Percentiles rank a stretch among this genome's conserved stretches.
Conservation (phyloP, 2,113 vertebrate genomes). For the Atherinomorus stipes region DNA sequence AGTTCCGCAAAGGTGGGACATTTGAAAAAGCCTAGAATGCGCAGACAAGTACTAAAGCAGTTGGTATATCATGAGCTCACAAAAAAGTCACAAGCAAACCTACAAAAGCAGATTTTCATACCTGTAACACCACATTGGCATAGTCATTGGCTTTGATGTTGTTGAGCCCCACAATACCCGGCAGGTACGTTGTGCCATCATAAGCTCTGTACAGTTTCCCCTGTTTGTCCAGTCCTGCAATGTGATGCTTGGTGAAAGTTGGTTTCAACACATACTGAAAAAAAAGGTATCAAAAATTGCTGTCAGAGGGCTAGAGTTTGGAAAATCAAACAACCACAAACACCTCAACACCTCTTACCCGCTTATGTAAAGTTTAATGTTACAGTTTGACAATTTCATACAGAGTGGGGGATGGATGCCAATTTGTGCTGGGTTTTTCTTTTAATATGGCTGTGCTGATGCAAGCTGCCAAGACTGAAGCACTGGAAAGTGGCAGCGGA, state of each 20-base stretch:
- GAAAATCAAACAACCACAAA: background rate
- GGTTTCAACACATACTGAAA: conserved; percentile 96
- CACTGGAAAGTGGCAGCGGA: too few species aligned
- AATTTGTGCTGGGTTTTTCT: too few species aligned
- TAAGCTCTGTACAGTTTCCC: conserved; percentile 95
- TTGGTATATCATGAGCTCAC: background rate
- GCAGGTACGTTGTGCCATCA: conserved; percentile 97
- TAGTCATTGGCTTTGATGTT: conserved; percentile 99
- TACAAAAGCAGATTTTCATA: conserved; percentile 55
- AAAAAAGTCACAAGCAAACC: background rate
- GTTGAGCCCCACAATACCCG: conserved; percentile 96
- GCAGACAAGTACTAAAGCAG: background rate
- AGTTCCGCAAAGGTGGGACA: conserved; percentile 94
- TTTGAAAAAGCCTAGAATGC: conserved; percentile 91
- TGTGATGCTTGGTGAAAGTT: conserved; percentile 95
- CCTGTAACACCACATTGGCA: conserved; percentile 96
- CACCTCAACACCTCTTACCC: background rate
- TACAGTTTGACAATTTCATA: background rate
- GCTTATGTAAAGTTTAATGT: background rate
- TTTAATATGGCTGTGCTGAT: too few species aligned
- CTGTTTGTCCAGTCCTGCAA: conserved; percentile 92
- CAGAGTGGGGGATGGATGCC: too few species aligned
- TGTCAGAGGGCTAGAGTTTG: background rate
- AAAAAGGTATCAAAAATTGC: conserved; percentile 29
- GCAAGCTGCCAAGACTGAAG: too few species aligned